phyloP scores from a whole-genome alignment of 1,140 invertebrate genomes.

The Heliconius eleuchia region DNA sequence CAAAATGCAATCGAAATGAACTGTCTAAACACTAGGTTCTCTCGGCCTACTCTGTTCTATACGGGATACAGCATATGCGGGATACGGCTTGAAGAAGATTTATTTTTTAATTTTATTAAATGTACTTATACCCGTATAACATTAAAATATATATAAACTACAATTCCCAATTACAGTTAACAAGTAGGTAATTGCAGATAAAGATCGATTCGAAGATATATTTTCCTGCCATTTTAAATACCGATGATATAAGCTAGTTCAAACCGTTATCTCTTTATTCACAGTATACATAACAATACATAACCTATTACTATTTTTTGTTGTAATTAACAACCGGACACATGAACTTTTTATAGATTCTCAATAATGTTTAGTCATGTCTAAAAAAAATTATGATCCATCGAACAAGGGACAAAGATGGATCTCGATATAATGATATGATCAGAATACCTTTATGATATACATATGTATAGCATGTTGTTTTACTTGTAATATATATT shows the following conservation, averaged over 20 bases:
- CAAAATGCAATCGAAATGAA: no score
- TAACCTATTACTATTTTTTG: slow-evolving; percentile 50
- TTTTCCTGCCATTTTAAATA: neutral
- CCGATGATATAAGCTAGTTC: slow-evolving; percentile 7
- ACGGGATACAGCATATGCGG: no score
- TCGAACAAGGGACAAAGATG: slow-evolving; percentile 30
- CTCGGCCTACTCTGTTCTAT: no score
- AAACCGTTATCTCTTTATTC: slow-evolving; percentile 33
- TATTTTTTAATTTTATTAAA: no score
- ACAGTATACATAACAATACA: slow-evolving; percentile 37
- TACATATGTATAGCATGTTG: neutral
- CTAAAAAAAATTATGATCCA: slow-evolving; percentile 42
- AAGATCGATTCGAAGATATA: neutral
- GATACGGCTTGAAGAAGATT: no score
- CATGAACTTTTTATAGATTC: slow-evolving; percentile 50
- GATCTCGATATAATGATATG: slow-evolving; percentile 15
- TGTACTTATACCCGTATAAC: no score
- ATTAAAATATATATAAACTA: no score
- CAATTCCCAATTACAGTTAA: neutral
- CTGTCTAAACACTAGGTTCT: no score
- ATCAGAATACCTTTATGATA: neutral
- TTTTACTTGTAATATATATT: neutral
- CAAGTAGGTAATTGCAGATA: neutral
- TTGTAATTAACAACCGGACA: slow-evolving; percentile 47
- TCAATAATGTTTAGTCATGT: slow-evolving; percentile 44